phyloP scores from a whole-genome alignment of 2,797 vertebrate genomes.

The Oreortyx pictus region DNA sequence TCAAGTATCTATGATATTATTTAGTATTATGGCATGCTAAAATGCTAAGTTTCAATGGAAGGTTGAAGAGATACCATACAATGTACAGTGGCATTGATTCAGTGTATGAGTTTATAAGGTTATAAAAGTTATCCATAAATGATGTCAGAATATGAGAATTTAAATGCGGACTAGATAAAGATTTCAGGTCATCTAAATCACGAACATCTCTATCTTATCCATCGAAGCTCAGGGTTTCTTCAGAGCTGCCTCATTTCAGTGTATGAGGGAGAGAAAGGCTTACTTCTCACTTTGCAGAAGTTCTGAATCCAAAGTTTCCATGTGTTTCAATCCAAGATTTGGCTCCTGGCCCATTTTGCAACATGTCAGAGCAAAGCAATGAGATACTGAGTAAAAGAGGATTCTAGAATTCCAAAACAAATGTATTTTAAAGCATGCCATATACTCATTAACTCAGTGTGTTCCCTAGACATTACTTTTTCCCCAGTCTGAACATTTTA shows the following conservation, averaged over 20 bases:
- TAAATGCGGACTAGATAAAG: not conserved
- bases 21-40: not conserved
- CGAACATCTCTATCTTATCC: not conserved
- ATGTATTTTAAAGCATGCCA: not conserved
- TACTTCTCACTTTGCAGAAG: not conserved
- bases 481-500: not conserved
- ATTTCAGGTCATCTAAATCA: constrained; percentile 33
- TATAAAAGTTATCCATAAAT: not conserved
- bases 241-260: constrained; percentile 40
- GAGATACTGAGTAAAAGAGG: not conserved
- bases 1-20: not conserved
- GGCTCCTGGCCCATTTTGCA: not conserved
- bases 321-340: constrained; percentile 42
- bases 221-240: not conserved
- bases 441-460: not conserved
- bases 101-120: not conserved
- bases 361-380: not conserved
- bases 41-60: not conserved
- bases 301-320: constrained; percentile 46
- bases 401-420: not conserved
- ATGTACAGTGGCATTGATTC: not conserved
- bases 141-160: not conserved
- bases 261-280: not conserved
- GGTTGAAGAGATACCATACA: not conserved
- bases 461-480: not conserved